Conservation (phyloP, 2,113 vertebrate species). For the Taurulus bubalis region DNA sequence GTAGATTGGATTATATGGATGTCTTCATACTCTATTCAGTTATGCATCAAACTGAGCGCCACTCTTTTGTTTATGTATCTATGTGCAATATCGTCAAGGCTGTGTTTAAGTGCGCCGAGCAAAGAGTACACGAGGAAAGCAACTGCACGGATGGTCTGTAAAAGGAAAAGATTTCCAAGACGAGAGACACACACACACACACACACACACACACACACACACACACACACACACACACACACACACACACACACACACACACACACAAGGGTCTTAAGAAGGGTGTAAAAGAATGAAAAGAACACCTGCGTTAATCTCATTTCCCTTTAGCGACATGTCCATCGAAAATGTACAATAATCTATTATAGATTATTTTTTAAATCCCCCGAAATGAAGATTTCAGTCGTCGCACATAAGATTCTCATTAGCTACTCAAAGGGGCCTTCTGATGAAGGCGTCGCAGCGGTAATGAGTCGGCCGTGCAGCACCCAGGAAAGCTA, state of each 20-base stretch:
- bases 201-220: no score
- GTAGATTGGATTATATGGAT: slow-evolving; percentile 32
- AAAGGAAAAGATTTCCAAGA: slow-evolving; percentile 30
- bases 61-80: background rate
- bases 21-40: background rate
- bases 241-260: no score
- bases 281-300: background rate
- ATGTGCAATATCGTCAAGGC: background rate
- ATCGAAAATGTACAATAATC: background rate
- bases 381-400: background rate
- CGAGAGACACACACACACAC: no score
- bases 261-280: background rate
- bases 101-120: background rate
- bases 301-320: background rate
- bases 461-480: slow-evolving; percentile 20
- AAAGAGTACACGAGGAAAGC: background rate
- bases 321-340: background rate
- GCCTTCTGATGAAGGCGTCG: slow-evolving; percentile 13
- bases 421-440: slow-evolving; percentile 14
- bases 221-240: no score
- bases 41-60: background rate
- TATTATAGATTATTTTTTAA: background rate
- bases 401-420: background rate
- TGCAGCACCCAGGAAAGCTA: slow-evolving; percentile 24
- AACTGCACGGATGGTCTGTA: slow-evolving; percentile 4